Evolutionary conservation across 92 coral and sea anemone genomes (phyloP).

Genomic region (Siderastrea radians): DNA sequence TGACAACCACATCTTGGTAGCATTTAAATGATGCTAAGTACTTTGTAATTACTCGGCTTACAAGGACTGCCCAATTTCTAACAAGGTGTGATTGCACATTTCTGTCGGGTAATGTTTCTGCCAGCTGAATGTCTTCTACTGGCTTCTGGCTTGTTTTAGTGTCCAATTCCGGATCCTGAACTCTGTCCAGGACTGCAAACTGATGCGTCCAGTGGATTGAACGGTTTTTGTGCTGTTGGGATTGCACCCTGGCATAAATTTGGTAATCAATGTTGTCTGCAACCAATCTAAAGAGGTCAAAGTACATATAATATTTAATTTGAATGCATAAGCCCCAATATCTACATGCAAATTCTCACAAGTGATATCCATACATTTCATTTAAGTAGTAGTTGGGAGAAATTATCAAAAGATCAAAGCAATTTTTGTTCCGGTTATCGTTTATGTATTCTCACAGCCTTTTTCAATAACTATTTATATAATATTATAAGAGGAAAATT

Average conservation of each 20-base stretch:
- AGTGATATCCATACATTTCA: no score
- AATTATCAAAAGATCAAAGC: no score
- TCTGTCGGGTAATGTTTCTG: slow-evolving; percentile 57
- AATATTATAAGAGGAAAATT: no score
- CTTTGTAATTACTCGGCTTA: slow-evolving; percentile 59
- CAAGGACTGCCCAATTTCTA: slow-evolving; percentile 60
- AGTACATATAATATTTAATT: no score
- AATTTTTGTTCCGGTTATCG: no score
- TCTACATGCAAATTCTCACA: no score
- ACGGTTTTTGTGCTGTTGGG: slow-evolving; percentile 31
- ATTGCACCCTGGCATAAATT: slow-evolving; percentile 51
- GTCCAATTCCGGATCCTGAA: slow-evolving; percentile 50
- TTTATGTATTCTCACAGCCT: no score
- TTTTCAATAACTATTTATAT: no score
- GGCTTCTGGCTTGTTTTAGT: slow-evolving; percentile 27
- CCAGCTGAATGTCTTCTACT: slow-evolving; percentile 47
- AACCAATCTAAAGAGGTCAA: slow-evolving; percentile 49
- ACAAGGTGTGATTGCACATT: slow-evolving; percentile 50
- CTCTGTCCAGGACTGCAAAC: slow-evolving; percentile 49
- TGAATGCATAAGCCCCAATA: no score
- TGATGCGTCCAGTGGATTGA: slow-evolving; percentile 76
- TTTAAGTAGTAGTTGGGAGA: no score
- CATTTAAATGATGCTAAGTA: slow-evolving; percentile 36
- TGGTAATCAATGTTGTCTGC: slow-evolving; percentile 65
- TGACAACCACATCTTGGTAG: slow-evolving; percentile 47